Evolutionary conservation across 2,888 invertebrate species (phyloP), one percentile per base, ranked within the genome.

Genomic region (Drosophila crucigera): DNA sequence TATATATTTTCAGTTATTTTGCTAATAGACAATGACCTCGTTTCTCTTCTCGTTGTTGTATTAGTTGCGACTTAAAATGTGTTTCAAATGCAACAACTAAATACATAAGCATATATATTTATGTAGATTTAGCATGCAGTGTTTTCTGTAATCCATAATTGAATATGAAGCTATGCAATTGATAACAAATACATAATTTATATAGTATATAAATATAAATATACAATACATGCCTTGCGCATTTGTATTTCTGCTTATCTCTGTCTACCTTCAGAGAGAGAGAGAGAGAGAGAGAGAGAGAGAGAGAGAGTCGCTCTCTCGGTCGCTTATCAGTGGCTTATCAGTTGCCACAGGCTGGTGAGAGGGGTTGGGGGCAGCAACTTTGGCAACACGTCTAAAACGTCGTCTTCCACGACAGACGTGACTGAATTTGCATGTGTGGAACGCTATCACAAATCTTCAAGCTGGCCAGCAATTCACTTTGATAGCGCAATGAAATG

Each of bases 361-460:
- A 11, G 43, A 11, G 7, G 4, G 4, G 22, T 47, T 4, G 68
- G 67, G 67, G 68, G 69, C 82, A 75, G 73, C 73, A 73, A 66
- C 76, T 76, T 66, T 52, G 68, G 78, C 58, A 69, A 76, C 84
- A 84, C 84, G 84, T 84, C 84, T 86, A 79, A 76, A 79, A 75
- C 80, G 75, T 80, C 71, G 82, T 84, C 80, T 77, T 76, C 74
- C 66, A 67, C 61, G 62, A 30, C 68, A 88, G 82, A 86, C 85
- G 85, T 86, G 85, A 88, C 82, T 78, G 82, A 88, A 86, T 88
- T 85, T 82, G 83, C 85, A 77, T 76, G 66, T 43, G 55, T 54
- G 52, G 50, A 47, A 16, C 56, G 76, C 28, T 68, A 79, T 78
- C 78, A 59, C 59, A 55, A 65, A 70, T 71, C 70, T 76, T 55